Evolutionary conservation across 2,113 vertebrate genomes (phyloP).

Genomic region (Rattus norvegicus): DNA sequence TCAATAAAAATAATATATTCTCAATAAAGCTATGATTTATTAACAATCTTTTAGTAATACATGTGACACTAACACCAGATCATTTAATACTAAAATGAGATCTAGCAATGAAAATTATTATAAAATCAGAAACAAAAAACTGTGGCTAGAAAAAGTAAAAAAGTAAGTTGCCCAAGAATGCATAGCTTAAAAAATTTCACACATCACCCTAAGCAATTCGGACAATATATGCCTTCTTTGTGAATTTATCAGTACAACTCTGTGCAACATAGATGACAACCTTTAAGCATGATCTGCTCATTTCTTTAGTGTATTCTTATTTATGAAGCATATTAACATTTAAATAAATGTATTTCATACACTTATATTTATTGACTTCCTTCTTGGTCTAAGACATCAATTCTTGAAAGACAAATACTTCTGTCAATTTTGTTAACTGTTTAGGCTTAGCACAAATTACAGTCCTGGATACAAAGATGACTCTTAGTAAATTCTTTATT

Average conservation of each 20-base stretch:
- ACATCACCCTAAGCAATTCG: not conserved
- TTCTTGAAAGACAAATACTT: not conserved
- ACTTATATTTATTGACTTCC: not conserved
- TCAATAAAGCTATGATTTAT: constrained; percentile 5
- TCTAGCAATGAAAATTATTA: not conserved
- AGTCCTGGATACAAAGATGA: not conserved
- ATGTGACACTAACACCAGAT: not conserved
- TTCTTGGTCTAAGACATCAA: not conserved
- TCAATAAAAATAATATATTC: not conserved
- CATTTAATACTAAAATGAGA: constrained; percentile 28
- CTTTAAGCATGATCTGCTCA: not conserved
- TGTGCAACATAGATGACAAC: not conserved
- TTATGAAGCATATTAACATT: not conserved
- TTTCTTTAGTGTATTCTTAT: not conserved
- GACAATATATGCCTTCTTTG: not conserved
- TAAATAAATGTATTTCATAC: constrained; percentile 31
- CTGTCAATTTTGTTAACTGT: not conserved
- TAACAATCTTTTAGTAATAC: not conserved
- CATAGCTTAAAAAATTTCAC: not conserved
- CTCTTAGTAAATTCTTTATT: not conserved
- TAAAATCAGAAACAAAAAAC: not conserved
- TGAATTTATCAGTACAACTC: not conserved
- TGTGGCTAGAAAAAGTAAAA: not conserved
- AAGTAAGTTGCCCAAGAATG: not conserved
- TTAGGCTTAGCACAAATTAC: not conserved